Percentiles rank a stretch among this genome's conserved stretches.
phyloP scores from a whole-genome alignment of 1,140 invertebrate genomes.

The Triops longicaudatus region DNA sequence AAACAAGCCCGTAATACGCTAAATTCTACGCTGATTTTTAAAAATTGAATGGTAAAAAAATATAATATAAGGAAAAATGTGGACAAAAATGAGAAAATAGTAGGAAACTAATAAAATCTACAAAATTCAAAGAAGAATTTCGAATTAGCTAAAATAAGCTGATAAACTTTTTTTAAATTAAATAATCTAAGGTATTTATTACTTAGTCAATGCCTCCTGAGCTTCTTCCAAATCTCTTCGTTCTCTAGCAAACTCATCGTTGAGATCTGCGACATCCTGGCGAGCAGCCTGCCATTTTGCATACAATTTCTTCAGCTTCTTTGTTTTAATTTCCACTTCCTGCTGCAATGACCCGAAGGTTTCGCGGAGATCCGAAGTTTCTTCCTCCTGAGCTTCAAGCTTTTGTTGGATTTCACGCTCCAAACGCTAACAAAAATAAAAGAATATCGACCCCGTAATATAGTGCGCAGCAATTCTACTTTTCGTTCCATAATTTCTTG shows the following conservation, averaged over 20 bases:
- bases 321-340: constrained; percentile 86
- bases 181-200: constrained; percentile 37
- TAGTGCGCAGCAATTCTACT: constrained; percentile 39
- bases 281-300: constrained; percentile 51
- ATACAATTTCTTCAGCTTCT: constrained; percentile 68
- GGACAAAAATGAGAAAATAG: no score
- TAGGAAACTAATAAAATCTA: no score
- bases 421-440: constrained; percentile 38
- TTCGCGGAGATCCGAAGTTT: constrained; percentile 69
- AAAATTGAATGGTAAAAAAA: constrained; percentile 23
- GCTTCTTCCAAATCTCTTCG: constrained; percentile 69
- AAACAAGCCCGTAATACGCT: no score
- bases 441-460: neutral
- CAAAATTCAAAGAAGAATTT: no score
- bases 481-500: constrained; percentile 77
- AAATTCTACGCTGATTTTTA: no score
- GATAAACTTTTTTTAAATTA: no score
- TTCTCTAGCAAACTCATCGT: constrained; percentile 69
- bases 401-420: constrained; percentile 79
- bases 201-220: constrained; percentile 66
- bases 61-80: constrained; percentile 29
- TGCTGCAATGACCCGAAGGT: constrained; percentile 80
- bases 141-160: no score
- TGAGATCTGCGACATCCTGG: constrained; percentile 69
- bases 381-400: constrained; percentile 79